Conservation (phyloP, 2,113 vertebrate species). For the Tragelaphus strepsiceros region DNA sequence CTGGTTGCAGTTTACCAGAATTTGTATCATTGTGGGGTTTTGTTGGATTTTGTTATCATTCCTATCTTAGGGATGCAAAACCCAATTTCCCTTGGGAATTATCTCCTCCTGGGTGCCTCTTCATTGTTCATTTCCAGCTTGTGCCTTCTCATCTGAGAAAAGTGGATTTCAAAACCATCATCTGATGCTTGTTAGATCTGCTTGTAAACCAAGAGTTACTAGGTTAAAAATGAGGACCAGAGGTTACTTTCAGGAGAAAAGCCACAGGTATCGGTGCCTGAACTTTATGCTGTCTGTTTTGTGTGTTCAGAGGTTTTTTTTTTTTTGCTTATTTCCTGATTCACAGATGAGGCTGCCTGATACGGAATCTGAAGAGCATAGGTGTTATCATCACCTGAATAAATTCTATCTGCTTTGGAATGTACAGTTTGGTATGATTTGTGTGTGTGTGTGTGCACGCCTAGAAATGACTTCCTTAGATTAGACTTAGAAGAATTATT, state of each 20-base stretch:
- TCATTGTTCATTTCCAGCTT: background rate
- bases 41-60: background rate
- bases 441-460: background rate
- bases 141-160: background rate
- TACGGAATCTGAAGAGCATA: background rate
- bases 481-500: background rate
- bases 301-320: background rate
- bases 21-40: background rate
- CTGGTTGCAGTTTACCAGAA: background rate
- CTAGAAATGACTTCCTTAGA: background rate
- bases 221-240: conserved; percentile 15
- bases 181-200: background rate
- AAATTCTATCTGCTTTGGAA: conserved; percentile 18
- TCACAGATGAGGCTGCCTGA: conserved; percentile 48
- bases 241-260: background rate
- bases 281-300: background rate
- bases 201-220: background rate
- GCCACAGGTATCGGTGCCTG: background rate
- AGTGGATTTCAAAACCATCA: background rate
- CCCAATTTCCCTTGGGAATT: background rate
- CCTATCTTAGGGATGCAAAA: background rate
- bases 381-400: background rate
- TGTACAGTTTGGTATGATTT: background rate
- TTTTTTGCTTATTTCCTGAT: conserved; percentile 28
- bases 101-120: background rate